These are phyloP conservation scores for Peromyscus aztecus DNA, from an alignment of 2,797 vertebrate species.

Conservation along the genomic window DNA sequence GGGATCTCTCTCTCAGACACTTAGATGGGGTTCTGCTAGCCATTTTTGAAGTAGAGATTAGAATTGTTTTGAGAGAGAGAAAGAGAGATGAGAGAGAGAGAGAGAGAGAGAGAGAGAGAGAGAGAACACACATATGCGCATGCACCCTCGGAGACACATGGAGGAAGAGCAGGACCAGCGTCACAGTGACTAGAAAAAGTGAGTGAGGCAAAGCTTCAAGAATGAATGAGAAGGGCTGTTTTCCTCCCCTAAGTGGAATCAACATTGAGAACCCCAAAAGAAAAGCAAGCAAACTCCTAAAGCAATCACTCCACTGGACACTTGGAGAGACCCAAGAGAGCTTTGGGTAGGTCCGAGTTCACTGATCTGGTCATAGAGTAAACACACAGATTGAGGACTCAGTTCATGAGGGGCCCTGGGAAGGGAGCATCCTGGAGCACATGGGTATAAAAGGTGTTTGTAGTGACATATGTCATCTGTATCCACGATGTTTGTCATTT, in stretches of 20 bases:
- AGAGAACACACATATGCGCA: too few species aligned
- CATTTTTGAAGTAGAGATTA: constrained; percentile 13
- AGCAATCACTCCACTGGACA: background rate
- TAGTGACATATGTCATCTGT: background rate
- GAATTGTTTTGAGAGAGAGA: background rate
- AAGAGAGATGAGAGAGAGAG: too few species aligned
- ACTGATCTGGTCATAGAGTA: background rate
- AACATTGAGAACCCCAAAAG: background rate
- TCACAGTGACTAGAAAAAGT: background rate
- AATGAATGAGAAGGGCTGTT: background rate
- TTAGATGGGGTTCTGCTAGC: background rate
- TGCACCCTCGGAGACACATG: background rate
- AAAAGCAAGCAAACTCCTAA: background rate
- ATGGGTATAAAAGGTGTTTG: background rate
- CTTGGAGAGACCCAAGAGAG: background rate
- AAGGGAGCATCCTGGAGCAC: background rate
- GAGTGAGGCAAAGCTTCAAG: background rate
- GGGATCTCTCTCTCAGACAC: background rate
- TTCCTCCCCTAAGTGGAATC: background rate
- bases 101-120: too few species aligned
- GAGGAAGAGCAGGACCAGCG: background rate
- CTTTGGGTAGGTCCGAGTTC: background rate
- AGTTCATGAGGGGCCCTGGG: background rate
- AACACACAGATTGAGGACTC: background rate
- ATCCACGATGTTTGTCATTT: background rate